phyloP scores from a whole-genome alignment of 2,797 vertebrate genomes.

The Pteronotus mesoamericanus region DNA sequence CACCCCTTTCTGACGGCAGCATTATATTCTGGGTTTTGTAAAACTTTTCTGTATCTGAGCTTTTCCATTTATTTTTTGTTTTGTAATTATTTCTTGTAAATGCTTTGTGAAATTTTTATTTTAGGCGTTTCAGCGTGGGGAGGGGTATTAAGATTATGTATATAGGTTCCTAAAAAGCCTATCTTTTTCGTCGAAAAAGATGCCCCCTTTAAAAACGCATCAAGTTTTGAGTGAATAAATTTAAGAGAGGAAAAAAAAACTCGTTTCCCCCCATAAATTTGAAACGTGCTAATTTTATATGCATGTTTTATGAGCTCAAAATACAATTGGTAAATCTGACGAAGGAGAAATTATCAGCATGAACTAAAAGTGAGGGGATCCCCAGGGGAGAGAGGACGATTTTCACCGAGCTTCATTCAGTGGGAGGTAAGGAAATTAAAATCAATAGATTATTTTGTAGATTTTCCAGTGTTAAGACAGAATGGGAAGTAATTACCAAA shows the following conservation, averaged over 20 bases:
- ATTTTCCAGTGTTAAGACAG: not conserved
- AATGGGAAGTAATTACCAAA: not conserved
- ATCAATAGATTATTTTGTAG: conserved; percentile 49
- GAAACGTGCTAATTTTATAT: conserved; percentile 71
- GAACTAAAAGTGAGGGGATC: not conserved
- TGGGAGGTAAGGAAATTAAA: not conserved
- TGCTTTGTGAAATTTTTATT: conserved; percentile 92
- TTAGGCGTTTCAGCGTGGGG: conserved; percentile 80
- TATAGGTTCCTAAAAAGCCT: conserved; percentile 92
- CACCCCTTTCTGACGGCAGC: conserved; percentile 73
- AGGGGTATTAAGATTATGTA: conserved; percentile 88
- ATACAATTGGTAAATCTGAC: conserved; percentile 40
- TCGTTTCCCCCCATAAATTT: conserved; percentile 10
- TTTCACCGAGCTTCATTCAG: not conserved
- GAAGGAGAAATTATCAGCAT: conserved; percentile 20
- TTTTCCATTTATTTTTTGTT: conserved; percentile 85
- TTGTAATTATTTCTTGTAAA: conserved; percentile 96
- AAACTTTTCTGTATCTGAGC: conserved; percentile 88
- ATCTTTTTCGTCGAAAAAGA: conserved; percentile 80
- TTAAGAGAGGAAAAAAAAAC: conserved; percentile 81
- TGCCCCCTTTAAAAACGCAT: conserved; percentile 82
- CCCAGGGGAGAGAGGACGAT: not conserved
- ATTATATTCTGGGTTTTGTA: conserved; percentile 86
- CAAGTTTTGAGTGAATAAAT: conserved; percentile 94
- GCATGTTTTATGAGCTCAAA: conserved; percentile 59